Conservation (phyloP, 1,140 invertebrate species). For the Drosophila obscura region DNA sequence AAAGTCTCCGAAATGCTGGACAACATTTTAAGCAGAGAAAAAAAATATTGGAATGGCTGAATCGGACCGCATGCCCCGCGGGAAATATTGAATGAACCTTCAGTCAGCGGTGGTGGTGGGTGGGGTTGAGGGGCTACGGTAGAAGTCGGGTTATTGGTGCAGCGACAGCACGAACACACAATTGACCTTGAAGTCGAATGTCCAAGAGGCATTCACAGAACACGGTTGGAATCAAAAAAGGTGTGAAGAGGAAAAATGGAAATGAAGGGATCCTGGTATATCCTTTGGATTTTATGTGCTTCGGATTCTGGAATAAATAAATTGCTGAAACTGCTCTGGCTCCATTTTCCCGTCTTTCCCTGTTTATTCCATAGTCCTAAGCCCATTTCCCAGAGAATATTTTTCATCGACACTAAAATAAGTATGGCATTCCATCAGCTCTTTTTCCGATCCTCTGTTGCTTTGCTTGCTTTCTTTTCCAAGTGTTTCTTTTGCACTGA, state of each 20-base stretch:
- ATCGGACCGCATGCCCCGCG: conserved; percentile 28
- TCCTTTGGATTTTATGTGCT: not conserved
- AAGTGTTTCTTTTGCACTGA: not conserved
- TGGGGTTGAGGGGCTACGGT: too few species aligned
- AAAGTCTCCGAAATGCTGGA: conserved; percentile 23
- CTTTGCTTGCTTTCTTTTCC: not conserved
- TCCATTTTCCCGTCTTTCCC: too few species aligned
- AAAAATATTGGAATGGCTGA: conserved; percentile 38
- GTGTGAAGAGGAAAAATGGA: not conserved
- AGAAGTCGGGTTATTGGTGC: not conserved
- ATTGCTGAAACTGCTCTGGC: too few species aligned
- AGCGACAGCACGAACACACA: conserved; percentile 38
- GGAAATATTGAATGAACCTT: conserved; percentile 42
- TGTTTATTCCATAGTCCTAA: too few species aligned
- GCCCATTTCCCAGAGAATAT: too few species aligned
- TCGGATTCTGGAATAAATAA: too few species aligned
- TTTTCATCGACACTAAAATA: too few species aligned
- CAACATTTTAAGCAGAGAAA: conserved; percentile 32
- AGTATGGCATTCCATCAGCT: too few species aligned
- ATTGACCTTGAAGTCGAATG: conserved; percentile 63
- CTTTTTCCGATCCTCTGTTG: too few species aligned
- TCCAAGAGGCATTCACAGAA: conserved; percentile 37
- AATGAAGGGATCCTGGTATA: not conserved
- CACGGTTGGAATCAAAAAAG: conserved; percentile 37
- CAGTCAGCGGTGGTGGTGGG: not conserved